phyloP scores from a whole-genome alignment of 2,113 vertebrate species.

The Corythornis madagascariensis region DNA sequence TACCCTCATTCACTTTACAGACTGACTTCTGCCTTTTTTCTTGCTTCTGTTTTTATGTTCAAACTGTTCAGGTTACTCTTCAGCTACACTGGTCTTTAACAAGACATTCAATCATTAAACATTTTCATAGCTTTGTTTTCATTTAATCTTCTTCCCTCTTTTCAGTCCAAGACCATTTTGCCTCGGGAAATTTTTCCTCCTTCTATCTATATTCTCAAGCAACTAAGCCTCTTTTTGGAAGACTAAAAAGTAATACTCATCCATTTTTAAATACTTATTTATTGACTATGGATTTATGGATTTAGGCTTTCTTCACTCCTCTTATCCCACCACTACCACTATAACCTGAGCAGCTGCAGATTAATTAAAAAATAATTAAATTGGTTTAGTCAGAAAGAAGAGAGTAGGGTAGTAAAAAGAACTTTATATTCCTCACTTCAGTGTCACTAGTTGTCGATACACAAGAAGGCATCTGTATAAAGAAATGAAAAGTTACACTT shows the following conservation, averaged over 20 bases:
- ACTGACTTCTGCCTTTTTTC: neutral
- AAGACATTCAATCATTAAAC: neutral
- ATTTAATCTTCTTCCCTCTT: conserved; percentile 27
- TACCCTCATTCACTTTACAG: neutral
- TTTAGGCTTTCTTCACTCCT: conserved; percentile 4
- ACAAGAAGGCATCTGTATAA: too few species aligned
- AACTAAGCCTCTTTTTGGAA: neutral
- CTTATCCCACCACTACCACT: neutral
- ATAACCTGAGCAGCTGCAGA: conserved; percentile 54
- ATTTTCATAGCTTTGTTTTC: conserved; percentile 21
- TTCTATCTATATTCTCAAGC: neutral
- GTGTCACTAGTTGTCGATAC: neutral
- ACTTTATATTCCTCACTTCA: conserved; percentile 33
- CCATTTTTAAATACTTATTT: conserved; percentile 58
- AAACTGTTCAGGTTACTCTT: neutral
- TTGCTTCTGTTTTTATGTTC: neutral
- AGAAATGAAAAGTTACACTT: conserved; percentile 46
- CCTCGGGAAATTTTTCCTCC: conserved; percentile 13
- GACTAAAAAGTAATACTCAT: conserved; percentile 34
- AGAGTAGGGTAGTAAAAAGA: neutral
- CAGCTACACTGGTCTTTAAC: neutral
- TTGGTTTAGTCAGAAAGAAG: neutral
- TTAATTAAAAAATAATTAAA: conserved; percentile 66
- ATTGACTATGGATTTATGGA: neutral
- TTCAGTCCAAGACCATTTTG: conserved; percentile 38